Base-by-base conservation (phyloP, 2,888 invertebrate genomes). In the Myopa tessellatipennis region DNA sequence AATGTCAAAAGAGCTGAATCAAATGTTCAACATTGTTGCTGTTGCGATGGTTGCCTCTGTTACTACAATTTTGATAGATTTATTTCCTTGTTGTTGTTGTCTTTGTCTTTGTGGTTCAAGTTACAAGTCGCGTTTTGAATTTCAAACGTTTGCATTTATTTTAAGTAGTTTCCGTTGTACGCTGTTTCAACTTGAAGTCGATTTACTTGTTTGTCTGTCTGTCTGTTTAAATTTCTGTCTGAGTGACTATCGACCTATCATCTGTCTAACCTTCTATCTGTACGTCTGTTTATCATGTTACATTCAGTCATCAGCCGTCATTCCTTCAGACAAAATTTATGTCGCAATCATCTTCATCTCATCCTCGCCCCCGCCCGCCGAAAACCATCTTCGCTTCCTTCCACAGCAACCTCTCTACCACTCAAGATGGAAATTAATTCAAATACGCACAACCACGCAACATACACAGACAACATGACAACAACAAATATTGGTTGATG, bases 211-310 rank as follows among this genome's bases (percentile, higher is more conserved):
- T 6, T 55, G 55, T 55, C 65, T 65, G 8, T 36, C 16, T 65
- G 16, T 65, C 34, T 65, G 63, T 63, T 26, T 45, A 16, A n/a
- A 36, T 67, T 40, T 6, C 68, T 18, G 68, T 45, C 68, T 40
- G 38, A 26, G 38, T 34, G 65, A 12, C 65, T 34, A 36, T 45
- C 45, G 7, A 38, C 26, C 26, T 26, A 18, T 34, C 12, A n/a
- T 18, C 68, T 45, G 45, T 40, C 68, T 45, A 16, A 45, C 45
- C 40, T 1, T 16, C 68, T 68, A 16, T 68, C 45, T 14, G 16
- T 16, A 50, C 40, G 14, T 40, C n/a, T 18, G 45, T 68, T 18
- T 45, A 38, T 40, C 16, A 55, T 55, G 55, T n/a, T 55, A 12
- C 55, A n/a, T 14, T 55, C 55, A n/a, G 55, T n/a, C 16, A 16